A percentile compares a stretch with the other conserved stretches of the same genome.
Conservation (phyloP, 2,797 vertebrate species). For the Bradypodion ventrale region DNA sequence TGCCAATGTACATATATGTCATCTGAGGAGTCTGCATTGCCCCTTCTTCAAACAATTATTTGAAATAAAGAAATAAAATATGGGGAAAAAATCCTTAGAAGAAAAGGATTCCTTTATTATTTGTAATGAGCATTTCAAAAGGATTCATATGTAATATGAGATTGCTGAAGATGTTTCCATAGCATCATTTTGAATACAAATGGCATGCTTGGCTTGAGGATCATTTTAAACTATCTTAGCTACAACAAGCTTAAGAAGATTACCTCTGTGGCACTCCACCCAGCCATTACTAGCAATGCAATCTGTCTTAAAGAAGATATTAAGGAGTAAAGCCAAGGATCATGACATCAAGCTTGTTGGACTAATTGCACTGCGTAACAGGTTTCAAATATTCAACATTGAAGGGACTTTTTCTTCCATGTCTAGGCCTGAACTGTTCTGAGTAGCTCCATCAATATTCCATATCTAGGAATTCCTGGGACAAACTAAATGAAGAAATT, state of each 20-base stretch:
- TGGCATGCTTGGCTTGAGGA: background rate
- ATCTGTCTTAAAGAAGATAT: conserved; percentile 4
- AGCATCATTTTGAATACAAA: background rate
- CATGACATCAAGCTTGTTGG: background rate
- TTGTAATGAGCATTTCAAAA: background rate
- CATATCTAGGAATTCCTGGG: background rate
- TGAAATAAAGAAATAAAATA: background rate
- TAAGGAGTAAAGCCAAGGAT: background rate
- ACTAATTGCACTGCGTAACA: background rate
- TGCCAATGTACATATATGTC: background rate
- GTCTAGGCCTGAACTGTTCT: background rate
- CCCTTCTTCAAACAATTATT: background rate
- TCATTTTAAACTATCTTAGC: background rate
- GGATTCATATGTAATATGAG: background rate
- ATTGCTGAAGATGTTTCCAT: background rate
- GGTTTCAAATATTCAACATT: background rate
- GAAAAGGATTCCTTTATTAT: background rate
- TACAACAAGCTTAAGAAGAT: conserved; percentile 1
- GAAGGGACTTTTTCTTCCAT: too few relatives aligned
- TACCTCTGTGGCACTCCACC: background rate
- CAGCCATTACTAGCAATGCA: background rate
- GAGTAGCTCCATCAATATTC: background rate
- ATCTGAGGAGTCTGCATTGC: background rate
- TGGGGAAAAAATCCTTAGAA: background rate
- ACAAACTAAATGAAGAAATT: background rate